These are phyloP conservation scores for Chrysaora quinquecirrha DNA, from an alignment of 30 jellyfish, hydroid and myxozoan species.

Conservation along the genomic window DNA sequence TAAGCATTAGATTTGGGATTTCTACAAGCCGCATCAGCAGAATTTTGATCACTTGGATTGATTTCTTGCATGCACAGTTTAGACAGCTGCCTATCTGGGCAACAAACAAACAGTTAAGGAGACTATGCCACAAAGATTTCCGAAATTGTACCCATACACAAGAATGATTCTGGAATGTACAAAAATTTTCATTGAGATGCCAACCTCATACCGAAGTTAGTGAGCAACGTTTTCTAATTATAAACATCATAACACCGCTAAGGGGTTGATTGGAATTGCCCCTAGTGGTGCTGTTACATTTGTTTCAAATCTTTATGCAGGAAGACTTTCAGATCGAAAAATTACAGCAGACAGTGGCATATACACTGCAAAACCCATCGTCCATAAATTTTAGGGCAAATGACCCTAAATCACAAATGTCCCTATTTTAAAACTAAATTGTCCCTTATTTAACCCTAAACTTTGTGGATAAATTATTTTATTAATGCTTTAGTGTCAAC, in stretches of 20 bases:
- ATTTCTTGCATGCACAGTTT: background rate
- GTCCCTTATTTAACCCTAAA: too few species aligned
- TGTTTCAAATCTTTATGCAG: too few species aligned
- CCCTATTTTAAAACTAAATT: too few species aligned
- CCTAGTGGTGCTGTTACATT: too few species aligned
- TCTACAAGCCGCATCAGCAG: slow-evolving; percentile 9
- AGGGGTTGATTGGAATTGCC: slow-evolving; percentile 44
- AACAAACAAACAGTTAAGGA: background rate
- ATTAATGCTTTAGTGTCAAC: too few species aligned
- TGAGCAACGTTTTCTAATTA: background rate
- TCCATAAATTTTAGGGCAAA: too few species aligned
- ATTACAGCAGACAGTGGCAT: slow-evolving; percentile 47
- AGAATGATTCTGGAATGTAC: background rate
- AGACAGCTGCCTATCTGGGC: background rate
- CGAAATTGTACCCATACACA: background rate
- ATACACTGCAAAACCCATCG: too few species aligned
- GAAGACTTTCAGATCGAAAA: too few species aligned
- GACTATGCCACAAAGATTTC: background rate
- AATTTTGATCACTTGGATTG: slow-evolving; percentile 25
- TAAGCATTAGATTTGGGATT: slow-evolving; percentile 31
- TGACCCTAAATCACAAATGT: too few species aligned
- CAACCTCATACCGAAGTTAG: background rate
- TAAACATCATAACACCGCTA: slow-evolving; percentile 36
- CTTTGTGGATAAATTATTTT: too few species aligned
- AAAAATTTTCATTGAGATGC: background rate